These are phyloP conservation scores for Rhegmatorhina hoffmannsi DNA, from an alignment of 2,113 vertebrate species.

Conservation along the genomic window DNA sequence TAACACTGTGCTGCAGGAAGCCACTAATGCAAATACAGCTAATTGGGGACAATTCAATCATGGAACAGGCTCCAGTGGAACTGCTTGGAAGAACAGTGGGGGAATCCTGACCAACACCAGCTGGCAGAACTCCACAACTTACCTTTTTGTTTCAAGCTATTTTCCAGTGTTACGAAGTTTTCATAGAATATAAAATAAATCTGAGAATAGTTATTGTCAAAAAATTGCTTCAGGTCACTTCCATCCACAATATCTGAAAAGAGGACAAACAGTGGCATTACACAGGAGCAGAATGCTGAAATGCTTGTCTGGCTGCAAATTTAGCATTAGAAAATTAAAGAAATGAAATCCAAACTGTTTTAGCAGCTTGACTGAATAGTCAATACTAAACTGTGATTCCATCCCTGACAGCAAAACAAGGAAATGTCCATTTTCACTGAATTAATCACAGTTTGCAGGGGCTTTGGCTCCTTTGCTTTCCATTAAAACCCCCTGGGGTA, in stretches of 20 bases:
- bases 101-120: neutral
- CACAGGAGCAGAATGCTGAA: neutral
- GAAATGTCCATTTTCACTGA: neutral
- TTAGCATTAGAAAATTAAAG: neutral
- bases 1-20: neutral
- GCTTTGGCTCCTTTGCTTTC: neutral
- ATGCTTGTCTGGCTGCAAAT: neutral
- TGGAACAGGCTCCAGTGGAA: neutral
- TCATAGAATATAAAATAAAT: conserved; percentile 99
- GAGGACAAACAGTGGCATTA: neutral
- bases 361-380: neutral
- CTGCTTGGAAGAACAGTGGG: neutral
- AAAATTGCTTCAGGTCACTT: conserved; percentile 94
- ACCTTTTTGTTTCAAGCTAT: conserved; percentile 99
- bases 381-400: neutral
- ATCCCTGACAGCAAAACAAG: neutral
- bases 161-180: conserved; percentile 99
- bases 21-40: neutral
- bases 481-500: no score
- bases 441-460: neutral
- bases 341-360: neutral
- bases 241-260: conserved; percentile 90
- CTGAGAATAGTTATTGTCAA: conserved; percentile 96
- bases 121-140: conserved; percentile 30
- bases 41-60: neutral